Base-by-base conservation (phyloP, 1,140 invertebrate genomes). In the Drosophila lacteicornis region DNA sequence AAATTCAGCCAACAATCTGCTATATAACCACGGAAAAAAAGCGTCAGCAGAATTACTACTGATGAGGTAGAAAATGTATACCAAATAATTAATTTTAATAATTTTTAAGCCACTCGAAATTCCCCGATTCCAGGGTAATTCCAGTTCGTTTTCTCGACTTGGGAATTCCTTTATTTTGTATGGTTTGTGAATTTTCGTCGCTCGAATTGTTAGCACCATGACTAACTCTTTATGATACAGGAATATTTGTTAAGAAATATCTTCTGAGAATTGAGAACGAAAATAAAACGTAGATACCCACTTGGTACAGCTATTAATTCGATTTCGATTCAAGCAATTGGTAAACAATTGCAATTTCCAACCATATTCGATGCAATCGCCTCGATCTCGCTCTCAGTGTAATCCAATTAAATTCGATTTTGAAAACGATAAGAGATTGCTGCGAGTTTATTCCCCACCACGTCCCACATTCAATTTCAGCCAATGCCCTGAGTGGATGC, bases 341-440 rank as follows among this genome's bases (percentile, higher is more conserved):
- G 11, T 15, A 22, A 42, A 58, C 67, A 55, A 62, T 55, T 40
- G 57, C 42, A 46, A 62, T 74, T 73, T 53, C 27, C 45, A 38
- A 46, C 12, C 25, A 25, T 73, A 73, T 73, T 61, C 45, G 19
- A 53, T 57, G 42, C 51, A 49, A 19, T 13, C 49, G 13, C 22
- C 7, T 19, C 25, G 19, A 45, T 38, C 19, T 25, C 30, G 40
- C 25, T 42, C 30, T 38, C n/a, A 0, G 33, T 27, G 25, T 70
- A 74, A 74, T 60, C 70, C 70, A 74, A 74, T 74, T 74, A 74
- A 61, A 61, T 74, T 57, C 68, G 55, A 22, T 74, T 19, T 42
- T 17, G 47, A 30, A 55, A 55, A 33, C 42, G 49, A 65, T 51
- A 66, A 19, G 33, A 36, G 42, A 67, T 63, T 47, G 33, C 43